These are phyloP conservation scores for Unio delphinus DNA, from an alignment of 2,888 invertebrate genomes.

Conservation along the genomic window DNA sequence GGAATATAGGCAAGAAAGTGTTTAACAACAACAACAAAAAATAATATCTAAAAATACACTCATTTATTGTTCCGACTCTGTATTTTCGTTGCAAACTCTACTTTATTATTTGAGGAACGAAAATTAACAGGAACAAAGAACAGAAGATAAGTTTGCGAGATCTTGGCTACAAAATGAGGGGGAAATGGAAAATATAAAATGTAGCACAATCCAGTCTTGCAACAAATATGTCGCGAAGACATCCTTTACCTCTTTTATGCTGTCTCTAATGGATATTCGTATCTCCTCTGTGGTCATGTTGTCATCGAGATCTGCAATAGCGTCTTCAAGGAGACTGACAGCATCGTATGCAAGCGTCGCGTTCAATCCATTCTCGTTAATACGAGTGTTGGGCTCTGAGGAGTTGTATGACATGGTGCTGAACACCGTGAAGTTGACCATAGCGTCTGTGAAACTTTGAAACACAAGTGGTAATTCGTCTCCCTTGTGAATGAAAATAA, in stretches of 20 bases:
- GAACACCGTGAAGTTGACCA: slow-evolving; percentile 58
- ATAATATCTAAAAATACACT: too few relatives aligned
- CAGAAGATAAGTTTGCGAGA: too few relatives aligned
- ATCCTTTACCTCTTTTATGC: slow-evolving; percentile 25
- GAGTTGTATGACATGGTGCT: slow-evolving; percentile 43
- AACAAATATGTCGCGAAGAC: too few relatives aligned
- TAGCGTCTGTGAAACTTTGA: slow-evolving; percentile 42
- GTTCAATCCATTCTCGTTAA: slow-evolving; percentile 19
- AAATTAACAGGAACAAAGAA: too few relatives aligned
- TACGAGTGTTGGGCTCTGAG: slow-evolving; percentile 1
- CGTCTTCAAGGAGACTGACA: slow-evolving; percentile 16
- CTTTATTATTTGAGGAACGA: too few relatives aligned
- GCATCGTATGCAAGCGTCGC: slow-evolving; percentile 33
- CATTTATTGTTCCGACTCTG: too few relatives aligned
- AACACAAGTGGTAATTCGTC: slow-evolving; percentile 47
- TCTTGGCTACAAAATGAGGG: too few relatives aligned
- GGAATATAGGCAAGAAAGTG: too few relatives aligned
- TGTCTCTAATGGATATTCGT: slow-evolving; percentile 12
- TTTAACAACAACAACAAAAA: too few relatives aligned
- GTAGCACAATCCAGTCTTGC: too few relatives aligned
- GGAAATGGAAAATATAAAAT: too few relatives aligned
- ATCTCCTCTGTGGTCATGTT: slow-evolving; percentile 20
- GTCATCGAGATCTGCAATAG: slow-evolving; percentile 7
- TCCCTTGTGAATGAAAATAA: slow-evolving; percentile 31
- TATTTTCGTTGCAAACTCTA: too few relatives aligned